Base-by-base conservation (phyloP, 1,140 invertebrate genomes). In the Globodera rostochiensis region DNA sequence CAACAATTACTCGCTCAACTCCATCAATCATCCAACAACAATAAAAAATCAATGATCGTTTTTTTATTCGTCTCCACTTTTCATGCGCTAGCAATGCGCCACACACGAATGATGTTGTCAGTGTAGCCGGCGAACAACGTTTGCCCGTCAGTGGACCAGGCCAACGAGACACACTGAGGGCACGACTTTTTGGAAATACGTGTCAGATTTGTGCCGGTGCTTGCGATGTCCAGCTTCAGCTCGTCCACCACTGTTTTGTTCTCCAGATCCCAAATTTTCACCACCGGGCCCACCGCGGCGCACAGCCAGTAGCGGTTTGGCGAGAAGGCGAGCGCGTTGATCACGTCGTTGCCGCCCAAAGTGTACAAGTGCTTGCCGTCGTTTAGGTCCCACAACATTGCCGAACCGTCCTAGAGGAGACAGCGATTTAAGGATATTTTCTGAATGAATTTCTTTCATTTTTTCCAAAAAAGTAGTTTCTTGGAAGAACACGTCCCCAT, bases 251-350 rank as follows among this genome's bases (percentile, higher is more conserved):
- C 96, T 91, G 97, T 95, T 92, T 99, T 99, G 91, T 95, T 96
- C 92, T 99, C 97, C 90, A 99, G 93, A 93, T 99, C 97, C 97
- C 98, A 99, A 90, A 99, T 98, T 92, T 98, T 98, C 90, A 99
- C 98, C 86, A 94, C 74, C 11, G 97, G 95, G 87, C 98, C 98
- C 90, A 95, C 98, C n/a, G 98, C 98, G 89, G 97, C 98, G 92
- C 98, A 99, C 19, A 99, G 93, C 98, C 98, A 99, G 90, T 99
- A 99, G 90, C 98, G 94, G 92, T 99, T 99, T 74, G 98, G 98
- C 87, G 95, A 98, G 93, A 99, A 99, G 93, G 95, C 96, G 84
- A 99, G 92, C 8, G 97, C 94, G 88, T 96, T 98, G 91, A 99
- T 98, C 90, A 96, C 95, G 88, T 98, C 97, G 91, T 96, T 97